Evolutionary conservation across 2,888 invertebrate species (phyloP).

Genomic region (Parnassius orleans): DNA sequence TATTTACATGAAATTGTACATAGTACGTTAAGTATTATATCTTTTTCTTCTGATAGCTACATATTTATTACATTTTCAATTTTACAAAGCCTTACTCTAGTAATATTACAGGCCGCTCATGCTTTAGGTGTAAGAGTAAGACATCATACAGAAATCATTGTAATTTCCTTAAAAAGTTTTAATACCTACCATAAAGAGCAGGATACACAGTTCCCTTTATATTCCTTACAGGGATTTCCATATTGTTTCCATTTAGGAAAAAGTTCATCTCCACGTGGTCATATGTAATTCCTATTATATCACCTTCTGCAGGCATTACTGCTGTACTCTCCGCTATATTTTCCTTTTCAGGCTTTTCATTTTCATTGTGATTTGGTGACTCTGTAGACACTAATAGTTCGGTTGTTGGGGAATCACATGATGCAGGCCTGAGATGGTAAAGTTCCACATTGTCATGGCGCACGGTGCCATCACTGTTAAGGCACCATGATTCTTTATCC

Average conservation of each 20-base stretch:
- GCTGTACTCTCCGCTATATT: slow-evolving; percentile 42
- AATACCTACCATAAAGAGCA: slow-evolving; percentile 90
- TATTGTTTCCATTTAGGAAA: slow-evolving; percentile 93
- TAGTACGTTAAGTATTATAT: too few relatives aligned
- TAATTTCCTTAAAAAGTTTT: too few relatives aligned
- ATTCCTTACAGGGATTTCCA: slow-evolving; percentile 92
- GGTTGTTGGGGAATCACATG: slow-evolving; percentile 66
- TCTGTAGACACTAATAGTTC: slow-evolving; percentile 67
- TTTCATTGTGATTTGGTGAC: slow-evolving; percentile 55
- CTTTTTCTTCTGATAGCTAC: too few relatives aligned
- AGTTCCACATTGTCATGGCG: slow-evolving; percentile 91
- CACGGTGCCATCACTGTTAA: slow-evolving; percentile 94
- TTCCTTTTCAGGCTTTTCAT: slow-evolving; percentile 58
- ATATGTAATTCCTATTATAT: slow-evolving; percentile 95
- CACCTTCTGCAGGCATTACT: slow-evolving; percentile 92
- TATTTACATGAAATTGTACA: too few relatives aligned
- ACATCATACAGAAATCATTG: too few relatives aligned
- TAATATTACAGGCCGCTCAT: too few relatives aligned
- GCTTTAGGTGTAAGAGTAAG: too few relatives aligned
- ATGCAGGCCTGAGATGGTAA: slow-evolving; percentile 81
- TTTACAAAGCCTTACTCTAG: too few relatives aligned
- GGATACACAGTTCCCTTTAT: slow-evolving; percentile 96
- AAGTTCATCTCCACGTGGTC: slow-evolving; percentile 98
- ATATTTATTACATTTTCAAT: too few relatives aligned
- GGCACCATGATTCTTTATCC: slow-evolving; percentile 95